These are phyloP conservation scores for Schmidtea mediterranea DNA, from an alignment of 1,140 invertebrate species.

Conservation along the genomic window DNA sequence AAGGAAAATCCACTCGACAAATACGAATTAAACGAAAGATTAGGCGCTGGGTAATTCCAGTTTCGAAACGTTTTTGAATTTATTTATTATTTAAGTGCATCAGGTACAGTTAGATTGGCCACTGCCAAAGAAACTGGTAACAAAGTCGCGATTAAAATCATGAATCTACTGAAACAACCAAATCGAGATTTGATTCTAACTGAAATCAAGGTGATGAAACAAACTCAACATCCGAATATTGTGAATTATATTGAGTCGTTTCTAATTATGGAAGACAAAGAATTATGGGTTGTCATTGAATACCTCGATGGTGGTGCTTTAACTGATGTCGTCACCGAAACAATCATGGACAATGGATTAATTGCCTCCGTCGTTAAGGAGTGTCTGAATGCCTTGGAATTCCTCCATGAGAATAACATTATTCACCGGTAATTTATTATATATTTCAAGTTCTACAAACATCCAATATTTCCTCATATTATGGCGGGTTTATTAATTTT, in stretches of 20 bases:
- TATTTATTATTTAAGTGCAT: constrained; percentile 38
- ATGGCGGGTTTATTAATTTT: no score
- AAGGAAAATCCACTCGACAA: not conserved
- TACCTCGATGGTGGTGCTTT: constrained; percentile 30
- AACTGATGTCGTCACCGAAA: constrained; percentile 33
- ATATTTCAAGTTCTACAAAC: no score
- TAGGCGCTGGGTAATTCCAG: not conserved
- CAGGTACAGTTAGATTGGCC: constrained; percentile 28
- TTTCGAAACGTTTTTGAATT: no score
- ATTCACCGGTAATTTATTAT: constrained; percentile 56
- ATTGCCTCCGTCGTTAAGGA: constrained; percentile 18
- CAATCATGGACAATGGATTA: constrained; percentile 29
- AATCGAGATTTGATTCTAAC: constrained; percentile 5
- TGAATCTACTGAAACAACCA: constrained; percentile 3
- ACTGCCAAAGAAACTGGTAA: not conserved
- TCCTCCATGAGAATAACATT: constrained; percentile 80
- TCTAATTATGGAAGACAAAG: constrained; percentile 8
- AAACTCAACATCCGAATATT: constrained; percentile 12
- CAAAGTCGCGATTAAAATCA: constrained; percentile 5
- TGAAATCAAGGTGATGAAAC: constrained; percentile 16
- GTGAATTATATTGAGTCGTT: constrained; percentile 28
- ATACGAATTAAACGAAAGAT: constrained; percentile 2
- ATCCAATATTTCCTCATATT: no score
- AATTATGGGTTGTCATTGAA: constrained; percentile 7
- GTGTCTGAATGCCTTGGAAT: constrained; percentile 54